Conservation (phyloP, 2,797 vertebrate species). For the Etheostoma perlongum region DNA sequence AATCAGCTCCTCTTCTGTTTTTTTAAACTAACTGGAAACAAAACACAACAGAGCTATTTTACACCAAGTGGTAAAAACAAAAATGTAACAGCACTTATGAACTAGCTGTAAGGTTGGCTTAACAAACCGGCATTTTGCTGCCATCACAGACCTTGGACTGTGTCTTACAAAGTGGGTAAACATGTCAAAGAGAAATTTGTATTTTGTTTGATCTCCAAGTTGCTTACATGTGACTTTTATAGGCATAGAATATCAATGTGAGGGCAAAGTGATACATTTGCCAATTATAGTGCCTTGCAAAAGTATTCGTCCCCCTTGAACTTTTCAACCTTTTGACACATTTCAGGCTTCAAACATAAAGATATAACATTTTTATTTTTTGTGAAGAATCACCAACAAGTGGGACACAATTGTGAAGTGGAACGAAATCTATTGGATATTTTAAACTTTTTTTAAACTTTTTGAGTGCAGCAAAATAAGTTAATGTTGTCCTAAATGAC, state of each 20-base stretch:
- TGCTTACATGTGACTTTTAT: background rate
- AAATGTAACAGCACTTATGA: background rate
- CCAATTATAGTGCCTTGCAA: too few species aligned
- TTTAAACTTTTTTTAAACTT: too few species aligned
- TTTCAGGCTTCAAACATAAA: too few species aligned
- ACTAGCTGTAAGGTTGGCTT: background rate
- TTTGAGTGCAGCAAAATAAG: too few species aligned
- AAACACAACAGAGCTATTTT: background rate
- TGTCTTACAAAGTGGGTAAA: background rate
- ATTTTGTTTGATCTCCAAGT: background rate
- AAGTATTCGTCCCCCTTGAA: too few species aligned
- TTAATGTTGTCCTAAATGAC: too few species aligned
- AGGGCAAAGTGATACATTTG: background rate
- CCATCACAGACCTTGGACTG: background rate
- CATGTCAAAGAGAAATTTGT: background rate
- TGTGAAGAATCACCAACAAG: too few species aligned
- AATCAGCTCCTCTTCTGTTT: background rate
- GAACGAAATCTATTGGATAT: too few species aligned
- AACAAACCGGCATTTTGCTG: background rate
- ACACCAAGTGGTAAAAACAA: background rate
- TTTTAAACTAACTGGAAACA: background rate
- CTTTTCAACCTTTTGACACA: too few species aligned
- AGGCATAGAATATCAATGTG: background rate
- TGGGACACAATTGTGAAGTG: too few species aligned
- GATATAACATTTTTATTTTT: too few species aligned